Evolutionary conservation across 2,797 vertebrate genomes (phyloP), one percentile per base, ranked within the genome.

Genomic region (Fistularia tabacaria): DNA sequence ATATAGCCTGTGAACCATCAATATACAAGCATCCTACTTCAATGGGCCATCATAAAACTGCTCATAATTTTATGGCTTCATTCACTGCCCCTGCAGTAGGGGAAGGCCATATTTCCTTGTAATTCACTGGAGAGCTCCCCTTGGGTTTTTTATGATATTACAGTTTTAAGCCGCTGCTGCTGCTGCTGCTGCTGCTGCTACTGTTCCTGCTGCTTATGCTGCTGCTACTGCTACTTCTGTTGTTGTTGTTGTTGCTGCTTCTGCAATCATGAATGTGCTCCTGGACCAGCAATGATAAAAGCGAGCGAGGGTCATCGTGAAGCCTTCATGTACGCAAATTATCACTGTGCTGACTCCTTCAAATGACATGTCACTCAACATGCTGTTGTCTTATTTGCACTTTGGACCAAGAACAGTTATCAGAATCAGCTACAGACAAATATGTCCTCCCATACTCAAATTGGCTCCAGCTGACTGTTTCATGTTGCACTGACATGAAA

Each of bases 1-100:
- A 95, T 95, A 94, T 93, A 94, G 94, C 92, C 92, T 94, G 93
- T 85, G 87, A 93, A 94, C 94, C 94, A 97, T 99, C 95, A 97
- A 95, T 98, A 96, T 94, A 94, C 93, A 96, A 96, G 95, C 94
- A 95, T 95, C 94, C 92, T 92, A 93, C 88, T 90, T 94, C 93
- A 96, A 98, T 96, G 93, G 93, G 93, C 95, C 94, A 90, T 95
- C 95, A 94, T 98, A 98, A 98, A 97, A 94, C 93, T 94, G 93
- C 94, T 97, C 95, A 96, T 98, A 97, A 97, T 99, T 98, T 98
- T 95, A 99, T 95, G 93, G 95, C 95, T 97, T 96, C 95, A 97
- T 98, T 98, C 94, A 92, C 93, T 79, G 93, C 94, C 94, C 95
- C 92, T 87, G 93, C 93, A 92, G 94, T 95, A 95, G 97, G 96